Evolutionary conservation across 2,888 invertebrate species (phyloP), one percentile per base, ranked within the genome.

Genomic region (Megaustenia siamemsis): DNA sequence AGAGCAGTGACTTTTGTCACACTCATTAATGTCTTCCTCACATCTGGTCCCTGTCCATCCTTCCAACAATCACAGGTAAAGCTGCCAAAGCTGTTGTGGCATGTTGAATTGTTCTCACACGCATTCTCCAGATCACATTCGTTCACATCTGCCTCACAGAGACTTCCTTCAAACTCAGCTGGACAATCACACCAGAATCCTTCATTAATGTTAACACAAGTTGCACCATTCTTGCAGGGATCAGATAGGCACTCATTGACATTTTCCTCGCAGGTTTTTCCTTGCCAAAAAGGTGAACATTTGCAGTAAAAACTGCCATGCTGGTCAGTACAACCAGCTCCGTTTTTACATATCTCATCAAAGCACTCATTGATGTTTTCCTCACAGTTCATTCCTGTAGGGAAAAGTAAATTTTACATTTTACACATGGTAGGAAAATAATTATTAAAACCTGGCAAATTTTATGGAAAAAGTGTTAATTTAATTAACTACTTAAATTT

Each of bases 331-430:
- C 86, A 86, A 35, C 40, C 79, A 40, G 82, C 86, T 15, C 71
- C 78, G 69, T 86, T 78, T 43, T 77, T 81, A 49, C 86, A 86
- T 38, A 84, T 66, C 24, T n/a, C 69, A 38, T 78, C 78, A 24
- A 86, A 45, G 24, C 86, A 86, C 68, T 86, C 86, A 66, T 86
- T 60, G 35, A 86, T 80, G 60, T 86, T 66, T 12, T 77, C 24
- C 5, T 75, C 83, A 68, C 86, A 86, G 12, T 56, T 43, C 15
- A 8, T 1, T 6, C 86, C 86, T 77, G 73, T 49, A 32, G 73
- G 32, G n/a, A n/a, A n/a, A n/a, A n/a, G n/a, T n/a, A n/a, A n/a
- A n/a, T n/a, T n/a, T n/a, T n/a, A n/a, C n/a, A n/a, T n/a, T n/a
- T n/a, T n/a, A n/a, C n/a, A n/a, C n/a, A n/a, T n/a, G n/a, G n/a